Evolutionary conservation across 2,888 invertebrate species (phyloP).

Genomic region (Schrankia costaestrigalis): DNA sequence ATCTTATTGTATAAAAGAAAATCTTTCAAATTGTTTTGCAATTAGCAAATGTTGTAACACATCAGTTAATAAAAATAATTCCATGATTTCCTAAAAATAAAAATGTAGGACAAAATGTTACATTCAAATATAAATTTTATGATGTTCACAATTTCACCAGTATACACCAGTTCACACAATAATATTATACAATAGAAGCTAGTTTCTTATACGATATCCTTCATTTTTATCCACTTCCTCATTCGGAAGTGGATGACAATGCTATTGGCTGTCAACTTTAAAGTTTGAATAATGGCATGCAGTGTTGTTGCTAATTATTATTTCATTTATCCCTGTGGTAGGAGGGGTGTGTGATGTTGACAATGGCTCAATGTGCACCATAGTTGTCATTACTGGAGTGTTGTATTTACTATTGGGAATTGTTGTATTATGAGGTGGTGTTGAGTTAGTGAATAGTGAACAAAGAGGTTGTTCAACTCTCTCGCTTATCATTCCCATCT

Average conservation of each 20-base stretch:
- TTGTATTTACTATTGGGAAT: conserved; percentile 58
- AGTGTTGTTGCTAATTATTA: conserved; percentile 55
- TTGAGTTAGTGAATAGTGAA: conserved; percentile 48
- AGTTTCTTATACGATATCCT: conserved; percentile 37
- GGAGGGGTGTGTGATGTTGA: conserved; percentile 50
- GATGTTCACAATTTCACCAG: too few relatives aligned
- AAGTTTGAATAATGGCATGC: conserved; percentile 69
- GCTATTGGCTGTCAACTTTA: conserved; percentile 71
- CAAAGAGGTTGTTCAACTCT: conserved; percentile 48
- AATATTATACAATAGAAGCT: too few relatives aligned
- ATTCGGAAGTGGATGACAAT: conserved; percentile 62
- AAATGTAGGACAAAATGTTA: too few relatives aligned
- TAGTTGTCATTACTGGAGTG: conserved; percentile 51
- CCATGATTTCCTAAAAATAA: too few relatives aligned
- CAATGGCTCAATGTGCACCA: conserved; percentile 59
- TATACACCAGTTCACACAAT: too few relatives aligned
- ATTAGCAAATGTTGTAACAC: too few relatives aligned
- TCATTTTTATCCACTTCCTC: conserved; percentile 63
- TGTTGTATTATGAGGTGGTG: conserved; percentile 37
- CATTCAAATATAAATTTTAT: too few relatives aligned
- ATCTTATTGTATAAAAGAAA: too few relatives aligned
- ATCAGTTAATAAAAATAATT: too few relatives aligned
- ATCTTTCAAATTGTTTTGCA: too few relatives aligned
- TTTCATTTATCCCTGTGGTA: conserved; percentile 63
- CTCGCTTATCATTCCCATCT: conserved; percentile 78